Evolutionary conservation across 2,113 vertebrate genomes (phyloP), one percentile per base, ranked within the genome.

Genomic region (Platichthys stellatus): DNA sequence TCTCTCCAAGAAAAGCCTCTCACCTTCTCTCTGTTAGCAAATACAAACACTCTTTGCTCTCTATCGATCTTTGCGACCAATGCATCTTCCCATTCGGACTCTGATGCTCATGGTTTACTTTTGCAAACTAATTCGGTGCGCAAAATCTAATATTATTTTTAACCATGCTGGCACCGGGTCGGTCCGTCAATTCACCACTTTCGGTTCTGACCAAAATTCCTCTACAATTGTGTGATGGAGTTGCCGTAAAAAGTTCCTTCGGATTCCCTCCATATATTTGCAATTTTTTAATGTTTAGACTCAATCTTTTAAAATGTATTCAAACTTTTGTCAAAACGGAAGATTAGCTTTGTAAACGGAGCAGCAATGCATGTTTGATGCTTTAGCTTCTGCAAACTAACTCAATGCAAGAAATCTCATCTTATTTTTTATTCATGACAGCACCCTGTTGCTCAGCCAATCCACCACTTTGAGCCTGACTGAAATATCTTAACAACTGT

Each of bases 51-150:
- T 54, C 38, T 21, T 47, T 49, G 43, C 54, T 54, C 0, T 51
- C 3, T 40, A 81, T 82, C 64, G 53, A 78, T 73, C 60, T 51
- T 51, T 21, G 15, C 7, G 66, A 13, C 3, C 17, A 56, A 13
- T 80, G 66, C 51, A 75, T 78, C 28, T 5, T 74, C 0, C 18
- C 18, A 31, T 13, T 69, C n/a, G 11, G 24, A 64, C 13, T 69
- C 28, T 31, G 63, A n/a, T 72, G 63, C 61, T 63, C 59, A 31
- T 53, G 38, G 43, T 15, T 45, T 14, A 45, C 43, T 4, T 45
- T 45, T 13, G 11, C 43, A 45, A 45, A 45, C 43, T 13, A 45
- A 12, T 12, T 43, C 40, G 1, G 5, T 38, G 8, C 11, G 14
- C 43, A 45, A 45, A 45, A 13, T 15, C 43, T 7, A 15, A 45